Base-by-base conservation (phyloP, 2,888 invertebrate species). In the Agrochola circellaris region DNA sequence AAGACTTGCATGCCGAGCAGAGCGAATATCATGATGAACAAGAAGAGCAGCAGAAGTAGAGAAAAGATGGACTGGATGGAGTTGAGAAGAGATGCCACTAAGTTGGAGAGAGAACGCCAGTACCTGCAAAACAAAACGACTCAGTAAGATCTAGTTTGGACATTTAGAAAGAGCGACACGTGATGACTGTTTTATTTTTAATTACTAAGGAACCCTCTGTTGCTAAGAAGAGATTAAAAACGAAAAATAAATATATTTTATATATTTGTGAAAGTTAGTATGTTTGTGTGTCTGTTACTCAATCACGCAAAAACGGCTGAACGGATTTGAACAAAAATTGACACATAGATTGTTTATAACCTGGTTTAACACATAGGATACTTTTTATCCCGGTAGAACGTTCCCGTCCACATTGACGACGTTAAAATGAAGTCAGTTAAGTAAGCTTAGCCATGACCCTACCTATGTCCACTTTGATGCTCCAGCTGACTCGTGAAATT, bases 1-100 rank as follows among this genome's bases (percentile, higher is more conserved):
- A 99, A 99, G 61, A 99, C 99, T 97, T 99, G 99, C 99, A 99
- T 99, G 77, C 99, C 99, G 75, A 99, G 97, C 80, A 99, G 97
- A 34, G 99, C 99, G 96, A 99, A 99, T 95, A 99, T 99, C 94
- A 99, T 99, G 96, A 99, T 99, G 97, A 99, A 99, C 83, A 99
- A 97, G 97, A 99, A 99, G 89, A 99, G 98, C 82, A 99, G 97
- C 78, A 99, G 97, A 94, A 99, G 97, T 70, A 99, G 97, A 75
- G 99, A 99, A 93, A 99, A 99, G 95, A 99, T 99, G 82, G 99
- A 99, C 96, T 99, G 99, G 97, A 99, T 99, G 73, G 99, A 99
- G 97, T 99, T 99, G 90, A 99, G 97, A 88, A 99, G 97, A 75
- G 99, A 99, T 51, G 99, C 99, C 78, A 99, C 99, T 89, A 99